A percentile compares a stretch with the other conserved stretches of the same genome.
Evolutionary conservation across 2,888 invertebrate species (phyloP).

Genomic region (Myopa tessellatipennis): DNA sequence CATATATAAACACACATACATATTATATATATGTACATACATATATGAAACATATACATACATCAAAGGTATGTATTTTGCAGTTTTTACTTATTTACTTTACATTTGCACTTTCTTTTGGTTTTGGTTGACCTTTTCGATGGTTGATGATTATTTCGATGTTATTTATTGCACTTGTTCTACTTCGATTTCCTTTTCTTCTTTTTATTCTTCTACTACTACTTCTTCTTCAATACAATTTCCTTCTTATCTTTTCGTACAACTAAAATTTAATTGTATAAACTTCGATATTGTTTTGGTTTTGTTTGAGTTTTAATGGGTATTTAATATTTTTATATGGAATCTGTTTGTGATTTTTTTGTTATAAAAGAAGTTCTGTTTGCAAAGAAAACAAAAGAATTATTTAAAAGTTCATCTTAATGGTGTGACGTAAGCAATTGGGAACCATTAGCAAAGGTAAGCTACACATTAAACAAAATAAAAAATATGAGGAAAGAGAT

Average conservation of each 20-base stretch:
- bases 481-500: slow-evolving; percentile 31
- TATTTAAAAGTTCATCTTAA: slow-evolving; percentile 59
- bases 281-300: slow-evolving; percentile 30
- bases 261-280: slow-evolving; percentile 47
- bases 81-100: slow-evolving; percentile 27
- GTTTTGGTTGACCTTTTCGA: slow-evolving; percentile 42
- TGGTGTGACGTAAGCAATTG: slow-evolving; percentile 69
- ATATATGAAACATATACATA: neutral
- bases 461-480: slow-evolving; percentile 68
- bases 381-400: slow-evolving; percentile 18
- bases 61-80: slow-evolving; percentile 22
- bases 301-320: neutral
- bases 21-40: neutral
- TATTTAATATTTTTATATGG: neutral
- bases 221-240: neutral
- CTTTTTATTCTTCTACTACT: neutral
- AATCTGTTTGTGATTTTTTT: no score
- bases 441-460: slow-evolving; percentile 69
- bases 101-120: slow-evolving; percentile 37
- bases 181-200: neutral
- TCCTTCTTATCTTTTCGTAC: neutral
- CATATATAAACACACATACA: slow-evolving; percentile 35
- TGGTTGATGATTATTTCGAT: slow-evolving; percentile 14
- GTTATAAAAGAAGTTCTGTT: neutral
- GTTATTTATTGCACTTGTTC: slow-evolving; percentile 32